Evolutionary conservation across 2,797 vertebrate species (phyloP).

Genomic region (Phalloptychus januarius): DNA sequence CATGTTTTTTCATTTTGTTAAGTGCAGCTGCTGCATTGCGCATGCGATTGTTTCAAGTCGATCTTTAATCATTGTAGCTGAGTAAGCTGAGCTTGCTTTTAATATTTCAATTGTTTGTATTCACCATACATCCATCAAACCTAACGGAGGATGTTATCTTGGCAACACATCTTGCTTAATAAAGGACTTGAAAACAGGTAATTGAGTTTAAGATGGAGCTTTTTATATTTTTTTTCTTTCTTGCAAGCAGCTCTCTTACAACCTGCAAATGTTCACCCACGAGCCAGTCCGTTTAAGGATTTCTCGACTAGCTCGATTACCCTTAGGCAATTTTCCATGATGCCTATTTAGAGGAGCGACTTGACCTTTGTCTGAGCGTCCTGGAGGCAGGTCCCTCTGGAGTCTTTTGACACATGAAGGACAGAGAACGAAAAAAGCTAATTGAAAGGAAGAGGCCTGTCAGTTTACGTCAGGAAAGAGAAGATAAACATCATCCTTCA

Average conservation of each 20-base stretch:
- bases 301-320: conserved; percentile 49
- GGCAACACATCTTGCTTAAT: conserved; percentile 24
- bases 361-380: conserved; percentile 67
- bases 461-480: conserved; percentile 46
- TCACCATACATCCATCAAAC: conserved; percentile 34
- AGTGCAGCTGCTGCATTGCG: conserved; percentile 39
- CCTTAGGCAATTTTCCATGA: conserved; percentile 50
- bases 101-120: conserved; percentile 27
- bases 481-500: conserved; percentile 50
- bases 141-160: conserved; percentile 10
- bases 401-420: conserved; percentile 45
- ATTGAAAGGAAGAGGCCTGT: conserved; percentile 40
- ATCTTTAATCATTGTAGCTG: conserved; percentile 42
- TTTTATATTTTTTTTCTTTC: background rate
- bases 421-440: conserved; percentile 13
- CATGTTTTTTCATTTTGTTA: conserved; percentile 48
- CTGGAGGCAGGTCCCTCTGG: conserved; percentile 39
- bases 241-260: background rate
- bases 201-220: background rate
- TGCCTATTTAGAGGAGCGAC: conserved; percentile 40
- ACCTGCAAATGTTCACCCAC: conserved; percentile 19
- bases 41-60: conserved; percentile 44
- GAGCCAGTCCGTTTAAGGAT: conserved; percentile 31
- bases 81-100: conserved; percentile 43
- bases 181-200: conserved; percentile 12